phyloP scores from a whole-genome alignment of 2,888 invertebrate genomes.

The Phymatocera aterrima region DNA sequence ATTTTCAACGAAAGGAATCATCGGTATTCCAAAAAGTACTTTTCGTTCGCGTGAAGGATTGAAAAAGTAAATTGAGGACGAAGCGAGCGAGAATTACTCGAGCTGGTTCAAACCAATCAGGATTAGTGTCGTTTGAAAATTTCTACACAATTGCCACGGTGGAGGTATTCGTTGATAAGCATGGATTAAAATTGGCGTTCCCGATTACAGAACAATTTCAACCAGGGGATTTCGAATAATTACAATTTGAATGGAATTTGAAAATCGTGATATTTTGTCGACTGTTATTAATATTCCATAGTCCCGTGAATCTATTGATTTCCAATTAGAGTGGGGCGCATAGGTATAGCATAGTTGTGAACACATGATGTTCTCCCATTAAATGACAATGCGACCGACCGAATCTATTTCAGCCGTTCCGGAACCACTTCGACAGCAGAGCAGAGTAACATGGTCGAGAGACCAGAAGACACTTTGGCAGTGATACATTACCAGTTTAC shows the following conservation, averaged over 20 bases:
- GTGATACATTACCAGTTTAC: constrained; percentile 28
- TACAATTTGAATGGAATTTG: background rate
- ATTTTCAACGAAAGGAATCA: too few species aligned
- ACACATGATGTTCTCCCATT: background rate
- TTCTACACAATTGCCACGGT: constrained; percentile 7
- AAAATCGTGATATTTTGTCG: background rate
- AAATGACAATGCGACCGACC: background rate
- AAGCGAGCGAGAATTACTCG: background rate
- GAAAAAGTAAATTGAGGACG: constrained; percentile 8
- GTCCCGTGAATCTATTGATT: too few species aligned
- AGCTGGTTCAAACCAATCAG: constrained; percentile 8
- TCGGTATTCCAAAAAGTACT: background rate
- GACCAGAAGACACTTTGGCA: constrained; percentile 34
- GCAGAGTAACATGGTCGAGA: background rate
- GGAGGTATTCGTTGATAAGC: constrained; percentile 14
- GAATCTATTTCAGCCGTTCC: background rate
- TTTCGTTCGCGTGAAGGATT: background rate
- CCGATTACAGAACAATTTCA: constrained; percentile 18
- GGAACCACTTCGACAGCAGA: background rate
- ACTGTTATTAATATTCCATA: background rate
- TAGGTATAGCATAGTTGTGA: too few species aligned
- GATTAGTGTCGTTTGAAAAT: constrained; percentile 23
- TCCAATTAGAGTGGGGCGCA: too few species aligned
- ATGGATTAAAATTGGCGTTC: constrained; percentile 22
- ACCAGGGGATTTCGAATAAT: background rate